Evolutionary conservation across 2,888 invertebrate genomes (phyloP).

Genomic region (Mesoligia furuncula): DNA sequence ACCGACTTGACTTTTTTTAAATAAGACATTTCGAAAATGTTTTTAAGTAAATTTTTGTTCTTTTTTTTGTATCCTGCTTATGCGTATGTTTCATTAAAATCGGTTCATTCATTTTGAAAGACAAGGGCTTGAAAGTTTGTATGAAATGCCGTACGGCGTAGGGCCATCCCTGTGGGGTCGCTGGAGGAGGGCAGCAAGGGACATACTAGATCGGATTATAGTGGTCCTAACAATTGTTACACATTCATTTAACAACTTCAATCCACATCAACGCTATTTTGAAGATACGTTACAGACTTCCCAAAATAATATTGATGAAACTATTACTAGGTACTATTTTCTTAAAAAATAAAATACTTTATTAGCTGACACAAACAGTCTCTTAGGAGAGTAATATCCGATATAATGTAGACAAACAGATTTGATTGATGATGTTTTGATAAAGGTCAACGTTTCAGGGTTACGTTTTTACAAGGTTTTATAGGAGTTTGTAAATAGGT

Average conservation of each 20-base stretch:
- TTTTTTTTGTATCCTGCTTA: no score
- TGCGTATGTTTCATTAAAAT: no score
- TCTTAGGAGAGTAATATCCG: conserved; percentile 48
- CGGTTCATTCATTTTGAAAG: no score
- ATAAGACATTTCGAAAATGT: no score
- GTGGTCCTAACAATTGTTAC: background rate
- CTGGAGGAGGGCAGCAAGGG: background rate
- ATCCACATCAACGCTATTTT: background rate
- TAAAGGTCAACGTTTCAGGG: conserved; percentile 53
- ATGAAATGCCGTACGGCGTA: no score
- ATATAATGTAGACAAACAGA: conserved; percentile 60
- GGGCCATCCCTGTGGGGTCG: no score
- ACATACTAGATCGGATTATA: background rate
- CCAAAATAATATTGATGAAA: conserved; percentile 25
- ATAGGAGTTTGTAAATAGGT: conserved; percentile 24
- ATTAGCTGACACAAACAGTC: conserved; percentile 49
- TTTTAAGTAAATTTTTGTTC: no score
- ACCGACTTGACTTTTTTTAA: no score
- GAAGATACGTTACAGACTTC: conserved; percentile 3
- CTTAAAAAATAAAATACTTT: conserved; percentile 28
- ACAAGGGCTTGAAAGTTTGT: no score
- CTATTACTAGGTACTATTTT: no score
- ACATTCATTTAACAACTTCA: conserved; percentile 13
- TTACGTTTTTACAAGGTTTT: conserved; percentile 24
- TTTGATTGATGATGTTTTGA: conserved; percentile 61